phyloP scores from a whole-genome alignment of 2,888 invertebrate genomes.

The Parnassius glacialis region DNA sequence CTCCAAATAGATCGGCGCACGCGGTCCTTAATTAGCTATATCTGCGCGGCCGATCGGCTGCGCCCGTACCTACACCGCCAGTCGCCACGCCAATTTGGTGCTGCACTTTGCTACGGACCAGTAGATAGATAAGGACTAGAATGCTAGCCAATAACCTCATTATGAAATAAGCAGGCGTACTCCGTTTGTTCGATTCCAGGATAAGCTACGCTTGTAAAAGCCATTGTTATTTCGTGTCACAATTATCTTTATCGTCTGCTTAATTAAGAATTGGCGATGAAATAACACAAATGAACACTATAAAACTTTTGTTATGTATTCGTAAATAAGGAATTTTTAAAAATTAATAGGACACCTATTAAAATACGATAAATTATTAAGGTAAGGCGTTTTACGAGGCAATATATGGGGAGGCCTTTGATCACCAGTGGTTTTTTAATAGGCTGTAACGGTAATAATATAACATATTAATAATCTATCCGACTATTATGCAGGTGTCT shows the following conservation, averaged over 20 bases:
- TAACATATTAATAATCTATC: no score
- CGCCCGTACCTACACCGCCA: conserved; percentile 68
- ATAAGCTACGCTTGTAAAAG: conserved; percentile 44
- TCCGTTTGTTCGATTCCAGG: conserved; percentile 58
- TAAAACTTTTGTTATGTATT: background rate
- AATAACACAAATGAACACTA: background rate
- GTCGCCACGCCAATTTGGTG: conserved; percentile 78
- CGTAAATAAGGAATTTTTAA: no score
- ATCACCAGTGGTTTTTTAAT: no score
- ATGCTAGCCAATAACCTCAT: conserved; percentile 78
- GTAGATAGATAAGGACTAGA: conserved; percentile 69
- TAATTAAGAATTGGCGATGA: background rate
- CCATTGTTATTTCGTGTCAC: conserved; percentile 25
- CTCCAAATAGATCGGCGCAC: conserved; percentile 77
- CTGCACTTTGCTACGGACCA: conserved; percentile 66
- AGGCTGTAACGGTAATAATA: no score
- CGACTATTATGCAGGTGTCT: no score
- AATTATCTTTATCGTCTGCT: conserved; percentile 1
- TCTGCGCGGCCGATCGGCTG: conserved; percentile 66
- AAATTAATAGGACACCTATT: no score
- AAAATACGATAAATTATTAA: no score
- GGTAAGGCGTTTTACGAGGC: no score
- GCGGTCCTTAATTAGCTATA: conserved; percentile 78
- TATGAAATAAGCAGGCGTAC: conserved; percentile 71
- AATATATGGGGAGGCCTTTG: no score